These are phyloP conservation scores for Actinia equina DNA, from an alignment of 64 coral and sea anemone species.

Conservation along the genomic window DNA sequence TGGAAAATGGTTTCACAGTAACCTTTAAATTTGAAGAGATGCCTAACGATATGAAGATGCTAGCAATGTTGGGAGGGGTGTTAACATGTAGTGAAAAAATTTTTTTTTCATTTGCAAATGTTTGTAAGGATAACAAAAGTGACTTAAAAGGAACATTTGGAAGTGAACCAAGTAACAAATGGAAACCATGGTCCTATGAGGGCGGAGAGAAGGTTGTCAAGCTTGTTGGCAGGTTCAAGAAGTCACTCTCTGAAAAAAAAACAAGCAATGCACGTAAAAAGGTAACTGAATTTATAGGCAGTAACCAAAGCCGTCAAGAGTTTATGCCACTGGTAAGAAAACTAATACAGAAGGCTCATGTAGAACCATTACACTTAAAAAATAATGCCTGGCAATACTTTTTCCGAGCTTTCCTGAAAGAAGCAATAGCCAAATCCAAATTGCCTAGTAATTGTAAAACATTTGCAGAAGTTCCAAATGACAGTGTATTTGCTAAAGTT, in stretches of 20 bases:
- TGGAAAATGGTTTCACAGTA: not conserved
- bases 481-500: not conserved
- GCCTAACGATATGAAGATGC: conserved; percentile 55
- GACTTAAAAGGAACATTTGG: conserved; percentile 26
- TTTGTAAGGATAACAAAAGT: conserved; percentile 13
- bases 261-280: not conserved
- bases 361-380: conserved; percentile 19
- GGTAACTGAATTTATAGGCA: conserved; percentile 30
- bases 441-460: not conserved
- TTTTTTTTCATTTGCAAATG: conserved; percentile 59
- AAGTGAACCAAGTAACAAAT: conserved; percentile 12
- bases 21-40: conserved; percentile 42
- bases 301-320: conserved; percentile 18
- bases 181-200: conserved; percentile 38
- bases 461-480: conserved; percentile 14
- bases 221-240: conserved; percentile 43
- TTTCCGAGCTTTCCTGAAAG: conserved; percentile 31
- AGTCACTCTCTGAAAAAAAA: not conserved
- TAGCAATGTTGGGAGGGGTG: conserved; percentile 16
- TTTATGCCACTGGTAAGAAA: conserved; percentile 20
- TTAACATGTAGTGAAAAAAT: conserved; percentile 8
- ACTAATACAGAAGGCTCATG: conserved; percentile 10
- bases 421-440: conserved; percentile 16
- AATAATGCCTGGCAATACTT: too few species aligned
- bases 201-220: conserved; percentile 28